phyloP scores from a whole-genome alignment of 2,797 vertebrate species.

The Geotrypetes seraphini region DNA sequence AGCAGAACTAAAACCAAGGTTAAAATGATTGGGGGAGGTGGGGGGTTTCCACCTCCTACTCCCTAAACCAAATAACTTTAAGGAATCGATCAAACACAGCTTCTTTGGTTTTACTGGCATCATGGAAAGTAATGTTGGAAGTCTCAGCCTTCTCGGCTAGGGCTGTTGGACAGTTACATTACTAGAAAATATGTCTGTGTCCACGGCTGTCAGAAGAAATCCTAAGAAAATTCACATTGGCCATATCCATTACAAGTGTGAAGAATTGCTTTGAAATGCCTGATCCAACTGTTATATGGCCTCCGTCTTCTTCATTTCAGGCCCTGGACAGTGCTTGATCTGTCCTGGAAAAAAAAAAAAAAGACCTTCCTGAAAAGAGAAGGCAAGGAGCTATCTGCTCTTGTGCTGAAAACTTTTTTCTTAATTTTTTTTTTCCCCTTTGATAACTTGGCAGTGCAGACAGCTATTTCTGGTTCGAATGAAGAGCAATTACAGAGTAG shows the following conservation, averaged over 20 bases:
- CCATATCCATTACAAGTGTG: conserved; percentile 46
- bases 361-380: conserved; percentile 15
- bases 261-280: conserved; percentile 52
- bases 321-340: conserved; percentile 11
- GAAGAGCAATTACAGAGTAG: too few relatives aligned
- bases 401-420: conserved; percentile 3
- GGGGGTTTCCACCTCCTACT: too few relatives aligned
- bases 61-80: conserved; percentile 31
- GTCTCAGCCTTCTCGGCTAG: conserved; percentile 29
- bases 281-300: conserved; percentile 25
- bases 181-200: conserved; percentile 43
- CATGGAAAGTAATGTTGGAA: conserved; percentile 43
- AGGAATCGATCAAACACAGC: conserved; percentile 39
- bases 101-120: conserved; percentile 21
- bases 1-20: conserved; percentile 36
- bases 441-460: not conserved
- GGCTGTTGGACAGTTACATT: conserved; percentile 45
- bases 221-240: conserved; percentile 45
- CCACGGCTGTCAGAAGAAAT: conserved; percentile 56
- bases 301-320: conserved; percentile 21
- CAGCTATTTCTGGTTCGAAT: not conserved
- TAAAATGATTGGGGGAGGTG: conserved; percentile 25
- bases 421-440: too few relatives aligned
- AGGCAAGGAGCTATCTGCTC: not conserved
- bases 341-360: too few relatives aligned